Conservation (phyloP, 2,888 invertebrate species). For the Hyles lineata region DNA sequence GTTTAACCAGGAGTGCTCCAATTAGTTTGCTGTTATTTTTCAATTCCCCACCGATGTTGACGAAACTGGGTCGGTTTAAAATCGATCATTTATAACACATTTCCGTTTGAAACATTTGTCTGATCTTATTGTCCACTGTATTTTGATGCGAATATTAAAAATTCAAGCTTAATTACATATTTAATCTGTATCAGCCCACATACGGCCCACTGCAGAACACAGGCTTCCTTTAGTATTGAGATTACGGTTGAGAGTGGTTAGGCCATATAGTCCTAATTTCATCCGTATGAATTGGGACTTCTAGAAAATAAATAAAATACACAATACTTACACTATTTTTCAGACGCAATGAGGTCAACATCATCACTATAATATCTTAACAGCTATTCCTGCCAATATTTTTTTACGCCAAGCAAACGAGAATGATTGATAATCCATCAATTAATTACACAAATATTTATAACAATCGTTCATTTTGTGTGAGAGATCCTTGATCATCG, state of each 20-base stretch:
- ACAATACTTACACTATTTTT: not conserved
- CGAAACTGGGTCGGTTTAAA: slow-evolving; percentile 69
- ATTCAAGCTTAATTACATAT: too few species aligned
- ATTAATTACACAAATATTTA: slow-evolving; percentile 72
- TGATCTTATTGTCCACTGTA: not conserved
- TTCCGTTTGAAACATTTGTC: slow-evolving; percentile 29
- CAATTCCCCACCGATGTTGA: slow-evolving; percentile 67
- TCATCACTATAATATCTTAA: not conserved
- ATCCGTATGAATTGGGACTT: too few species aligned
- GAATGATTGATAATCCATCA: slow-evolving; percentile 68
- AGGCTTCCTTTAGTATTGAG: too few species aligned
- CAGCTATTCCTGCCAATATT: slow-evolving; percentile 8
- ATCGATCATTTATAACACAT: slow-evolving; percentile 48
- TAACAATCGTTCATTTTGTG: slow-evolving; percentile 49
- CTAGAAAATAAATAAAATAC: too few species aligned
- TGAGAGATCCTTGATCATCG: slow-evolving; percentile 21
- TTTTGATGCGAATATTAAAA: too few species aligned
- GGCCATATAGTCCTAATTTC: too few species aligned
- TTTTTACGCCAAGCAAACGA: slow-evolving; percentile 47
- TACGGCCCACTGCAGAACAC: too few species aligned
- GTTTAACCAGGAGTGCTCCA: slow-evolving; percentile 79
- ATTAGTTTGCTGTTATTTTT: slow-evolving; percentile 84
- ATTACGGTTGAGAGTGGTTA: too few species aligned
- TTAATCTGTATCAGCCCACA: too few species aligned
- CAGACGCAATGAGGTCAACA: not conserved